Conservation (phyloP, 2,113 vertebrate genomes). For the Struthio camelus region DNA sequence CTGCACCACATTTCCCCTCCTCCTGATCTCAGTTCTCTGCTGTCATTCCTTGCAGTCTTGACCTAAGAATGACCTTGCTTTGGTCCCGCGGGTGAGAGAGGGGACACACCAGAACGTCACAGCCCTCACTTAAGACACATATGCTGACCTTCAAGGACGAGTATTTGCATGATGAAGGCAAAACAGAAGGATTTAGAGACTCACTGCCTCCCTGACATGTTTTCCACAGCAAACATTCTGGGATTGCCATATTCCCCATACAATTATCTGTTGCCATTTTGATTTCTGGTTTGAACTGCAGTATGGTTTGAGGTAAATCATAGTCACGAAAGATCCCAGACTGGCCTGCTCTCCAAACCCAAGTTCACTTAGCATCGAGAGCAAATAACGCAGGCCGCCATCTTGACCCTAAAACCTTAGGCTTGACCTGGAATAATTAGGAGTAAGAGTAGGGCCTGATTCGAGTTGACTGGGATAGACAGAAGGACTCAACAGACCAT, state of each 20-base stretch:
- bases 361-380: background rate
- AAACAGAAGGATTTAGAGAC: constrained; percentile 33
- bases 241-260: background rate
- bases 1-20: background rate
- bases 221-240: background rate
- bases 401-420: background rate
- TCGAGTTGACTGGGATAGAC: background rate
- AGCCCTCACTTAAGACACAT: rapidly evolving
- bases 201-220: background rate
- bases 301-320: background rate
- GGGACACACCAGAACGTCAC: background rate
- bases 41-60: background rate
- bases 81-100: background rate
- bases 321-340: background rate
- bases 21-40: background rate
- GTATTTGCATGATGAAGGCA: background rate
- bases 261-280: background rate
- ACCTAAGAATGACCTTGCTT: background rate
- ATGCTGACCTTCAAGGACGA: background rate
- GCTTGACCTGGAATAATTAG: background rate
- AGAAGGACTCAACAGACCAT: background rate
- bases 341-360: background rate
- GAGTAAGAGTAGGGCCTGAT: background rate
- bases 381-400: background rate
- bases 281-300: background rate